Evolutionary conservation across 2,113 vertebrate genomes (phyloP), one percentile per base, ranked within the genome.

Genomic region (Cygnus buccinator): DNA sequence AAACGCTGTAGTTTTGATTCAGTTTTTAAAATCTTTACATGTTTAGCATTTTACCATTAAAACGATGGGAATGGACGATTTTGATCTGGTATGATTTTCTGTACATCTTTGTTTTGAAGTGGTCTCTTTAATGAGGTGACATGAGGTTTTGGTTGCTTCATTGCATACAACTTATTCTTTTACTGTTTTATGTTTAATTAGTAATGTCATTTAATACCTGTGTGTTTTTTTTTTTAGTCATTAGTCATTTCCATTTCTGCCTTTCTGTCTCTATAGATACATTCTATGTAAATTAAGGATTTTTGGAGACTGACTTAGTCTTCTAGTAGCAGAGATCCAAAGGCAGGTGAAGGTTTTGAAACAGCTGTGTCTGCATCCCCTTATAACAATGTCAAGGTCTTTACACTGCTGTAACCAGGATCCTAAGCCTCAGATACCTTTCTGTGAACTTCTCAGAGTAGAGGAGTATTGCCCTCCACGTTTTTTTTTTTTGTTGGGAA

Each of bases 101-200:
- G 35, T 29, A 39, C 18, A 39, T 19, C 21, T 81, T 78, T 31
- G 26, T 62, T 92, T 83, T 85, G 10, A 79, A 79, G 14, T 12
- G 3, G 43, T 72, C 9, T 37, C 21, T 87, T 54, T 55, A 63
- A 10, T 15, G 55, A 16, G 0, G 6, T 68, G 17, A 7, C 3
- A 9, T 18, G n/a, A 75, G 5, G 6, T 71, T 82, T 94, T 83
- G 55, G 25, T 54, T 91, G 17, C 19, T 79, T 88, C n/a, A 15
- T 0, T 73, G 70, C 62, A 57, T 48, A 15, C 17, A 28, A 20
- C 73, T 94, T 81, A 10, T 71, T 85, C 58, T 92, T 90, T n/a
- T 7, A 29, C 10, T 44, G n/a, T 8, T 95, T 63, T 91, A 28
- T 59, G 33, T 94, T 94, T 86, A 77, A 81, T 96, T 96, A 88